Evolutionary conservation across 2,797 vertebrate species (phyloP).

Genomic region (Avahi laniger): DNA sequence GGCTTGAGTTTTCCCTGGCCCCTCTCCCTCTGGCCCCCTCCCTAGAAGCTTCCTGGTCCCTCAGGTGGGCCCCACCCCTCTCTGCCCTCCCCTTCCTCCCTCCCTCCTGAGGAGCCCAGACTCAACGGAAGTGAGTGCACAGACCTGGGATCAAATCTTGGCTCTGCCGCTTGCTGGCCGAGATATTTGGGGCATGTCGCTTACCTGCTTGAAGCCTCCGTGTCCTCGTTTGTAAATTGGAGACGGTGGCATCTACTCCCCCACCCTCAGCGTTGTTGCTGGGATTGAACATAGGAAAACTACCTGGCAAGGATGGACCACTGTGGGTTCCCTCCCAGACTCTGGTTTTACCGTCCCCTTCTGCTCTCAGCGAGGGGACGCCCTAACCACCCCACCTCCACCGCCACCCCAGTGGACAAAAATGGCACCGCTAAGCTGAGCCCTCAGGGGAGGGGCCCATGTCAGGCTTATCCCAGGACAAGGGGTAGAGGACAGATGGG

Average conservation of each 20-base stretch:
- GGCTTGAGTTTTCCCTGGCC: neutral
- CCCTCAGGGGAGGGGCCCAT: neutral
- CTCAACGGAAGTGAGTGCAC: neutral
- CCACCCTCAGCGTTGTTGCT: neutral
- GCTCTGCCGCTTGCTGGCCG: neutral
- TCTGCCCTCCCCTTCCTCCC: neutral
- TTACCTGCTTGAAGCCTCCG: neutral
- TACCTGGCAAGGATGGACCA: neutral
- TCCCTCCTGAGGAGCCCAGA: neutral
- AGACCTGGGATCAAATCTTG: neutral
- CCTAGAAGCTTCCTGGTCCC: neutral
- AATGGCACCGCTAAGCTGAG: neutral
- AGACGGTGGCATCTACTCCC: neutral
- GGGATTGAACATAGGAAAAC: neutral
- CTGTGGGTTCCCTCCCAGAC: neutral
- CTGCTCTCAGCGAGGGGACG: neutral
- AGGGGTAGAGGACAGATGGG: neutral
- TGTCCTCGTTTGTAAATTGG: slow-evolving; percentile 23
- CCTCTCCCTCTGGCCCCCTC: neutral
- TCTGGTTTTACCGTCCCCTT: neutral
- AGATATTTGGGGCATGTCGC: neutral
- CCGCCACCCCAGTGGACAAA: neutral
- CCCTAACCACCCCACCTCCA: neutral
- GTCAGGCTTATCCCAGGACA: neutral
- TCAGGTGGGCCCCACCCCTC: neutral